A percentile compares a stretch with the other conserved stretches of the same genome.
Evolutionary conservation across 1,140 invertebrate genomes (phyloP).

Genomic region (Bombus consobrinus): DNA sequence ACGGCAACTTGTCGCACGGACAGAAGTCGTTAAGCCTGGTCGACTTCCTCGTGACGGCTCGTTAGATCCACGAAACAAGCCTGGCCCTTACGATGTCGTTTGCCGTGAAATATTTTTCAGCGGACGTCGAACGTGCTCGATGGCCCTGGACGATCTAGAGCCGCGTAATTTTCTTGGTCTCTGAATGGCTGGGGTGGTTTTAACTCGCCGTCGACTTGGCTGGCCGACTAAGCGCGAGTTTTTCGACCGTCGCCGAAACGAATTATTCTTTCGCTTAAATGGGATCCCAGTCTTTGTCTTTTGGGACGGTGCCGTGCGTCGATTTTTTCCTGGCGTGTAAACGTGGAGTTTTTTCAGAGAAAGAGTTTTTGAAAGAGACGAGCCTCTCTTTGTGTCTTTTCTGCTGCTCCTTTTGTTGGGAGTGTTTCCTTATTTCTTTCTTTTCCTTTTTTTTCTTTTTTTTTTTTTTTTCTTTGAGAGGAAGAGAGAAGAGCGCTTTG

Average conservation of each 20-base stretch:
- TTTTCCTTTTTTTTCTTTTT: not conserved
- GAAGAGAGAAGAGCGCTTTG: not conserved
- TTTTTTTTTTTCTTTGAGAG: no score
- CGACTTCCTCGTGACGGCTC: slow-evolving; percentile 1
- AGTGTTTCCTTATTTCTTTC: slow-evolving; percentile 6
- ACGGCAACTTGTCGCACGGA: not conserved
- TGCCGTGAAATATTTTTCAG: slow-evolving; percentile 38
- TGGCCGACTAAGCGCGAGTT: not conserved
- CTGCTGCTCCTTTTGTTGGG: not conserved
- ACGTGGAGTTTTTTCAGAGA: no score
- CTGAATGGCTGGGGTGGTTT: not conserved
- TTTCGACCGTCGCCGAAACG: not conserved
- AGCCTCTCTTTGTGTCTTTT: not conserved
- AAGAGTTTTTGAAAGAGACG: not conserved
- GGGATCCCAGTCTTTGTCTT: not conserved
- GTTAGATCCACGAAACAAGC: slow-evolving; percentile 52
- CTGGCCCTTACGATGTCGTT: slow-evolving; percentile 8
- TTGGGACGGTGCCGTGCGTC: not conserved
- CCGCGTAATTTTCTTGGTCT: not conserved
- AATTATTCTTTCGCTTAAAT: slow-evolving; percentile 23
- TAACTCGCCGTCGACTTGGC: not conserved
- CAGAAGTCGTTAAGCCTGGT: slow-evolving; percentile 46
- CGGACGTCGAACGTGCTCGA: slow-evolving; percentile 8
- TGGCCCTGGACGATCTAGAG: not conserved
- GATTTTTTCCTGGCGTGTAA: not conserved